Percentiles rank a stretch among this genome's conserved stretches.
These are phyloP conservation scores for Strigamia maritima DNA, from an alignment of 2,888 invertebrate genomes.

Conservation along the genomic window DNA sequence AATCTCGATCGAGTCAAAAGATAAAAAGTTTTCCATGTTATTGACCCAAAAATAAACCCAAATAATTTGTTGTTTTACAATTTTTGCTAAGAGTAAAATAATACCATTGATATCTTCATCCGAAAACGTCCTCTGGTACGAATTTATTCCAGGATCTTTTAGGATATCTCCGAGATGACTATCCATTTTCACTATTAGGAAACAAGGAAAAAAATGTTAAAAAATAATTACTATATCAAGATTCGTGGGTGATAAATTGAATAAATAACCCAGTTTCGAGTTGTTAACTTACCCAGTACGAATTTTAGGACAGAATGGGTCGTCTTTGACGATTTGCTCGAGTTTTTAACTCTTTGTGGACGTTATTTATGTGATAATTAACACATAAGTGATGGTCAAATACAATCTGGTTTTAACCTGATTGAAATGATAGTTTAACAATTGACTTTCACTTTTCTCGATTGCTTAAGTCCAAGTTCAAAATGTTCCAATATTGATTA, in stretches of 20 bases:
- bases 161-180: background rate
- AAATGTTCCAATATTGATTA: conserved; percentile 1
- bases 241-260: background rate
- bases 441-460: conserved; percentile 1
- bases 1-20: background rate
- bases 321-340: background rate
- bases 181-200: background rate
- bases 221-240: background rate
- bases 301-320: background rate
- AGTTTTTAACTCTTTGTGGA: conserved; percentile 5
- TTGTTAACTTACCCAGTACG: background rate
- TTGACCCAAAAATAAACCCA: background rate
- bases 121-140: background rate
- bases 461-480: background rate
- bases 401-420: conserved; percentile 18
- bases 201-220: background rate
- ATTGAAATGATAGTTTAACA: background rate
- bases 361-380: background rate
- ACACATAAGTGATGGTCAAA: conserved; percentile 28
- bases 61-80: background rate
- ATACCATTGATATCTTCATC: background rate
- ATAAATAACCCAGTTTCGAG: background rate
- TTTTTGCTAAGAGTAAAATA: background rate
- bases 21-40: conserved; percentile 25
- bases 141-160: background rate